Evolutionary conservation across 2,888 invertebrate species (phyloP).

Genomic region (Oxyteleia sp.): DNA sequence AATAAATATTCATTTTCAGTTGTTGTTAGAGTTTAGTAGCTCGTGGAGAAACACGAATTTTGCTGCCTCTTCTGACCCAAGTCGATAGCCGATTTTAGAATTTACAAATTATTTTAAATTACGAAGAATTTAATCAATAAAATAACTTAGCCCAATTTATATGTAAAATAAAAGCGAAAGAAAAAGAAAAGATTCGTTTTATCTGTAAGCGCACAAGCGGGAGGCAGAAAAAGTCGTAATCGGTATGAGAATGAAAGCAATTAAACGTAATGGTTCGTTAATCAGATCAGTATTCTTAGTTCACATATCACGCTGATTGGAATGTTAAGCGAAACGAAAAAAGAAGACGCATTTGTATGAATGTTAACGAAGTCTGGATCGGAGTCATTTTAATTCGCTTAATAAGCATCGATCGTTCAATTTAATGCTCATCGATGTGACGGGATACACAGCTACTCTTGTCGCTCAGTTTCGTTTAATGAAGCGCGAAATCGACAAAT

Average conservation of each 20-base stretch:
- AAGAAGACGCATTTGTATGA: slow-evolving; percentile 46
- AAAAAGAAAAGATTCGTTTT: too few species aligned
- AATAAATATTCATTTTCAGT: too few species aligned
- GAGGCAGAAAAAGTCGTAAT: background rate
- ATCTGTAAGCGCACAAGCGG: too few species aligned
- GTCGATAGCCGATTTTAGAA: too few species aligned
- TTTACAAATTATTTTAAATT: too few species aligned
- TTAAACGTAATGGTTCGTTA: slow-evolving; percentile 13
- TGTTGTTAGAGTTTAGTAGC: too few species aligned
- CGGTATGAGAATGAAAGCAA: background rate
- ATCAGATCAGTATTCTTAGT: slow-evolving; percentile 32
- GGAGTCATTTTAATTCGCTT: slow-evolving; percentile 59
- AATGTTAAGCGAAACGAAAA: slow-evolving; percentile 28
- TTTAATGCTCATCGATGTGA: slow-evolving; percentile 58
- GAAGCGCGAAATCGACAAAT: slow-evolving; percentile 84
- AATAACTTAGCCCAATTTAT: too few species aligned
- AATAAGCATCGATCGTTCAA: slow-evolving; percentile 68
- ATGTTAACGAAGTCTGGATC: slow-evolving; percentile 52
- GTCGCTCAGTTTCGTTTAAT: slow-evolving; percentile 77
- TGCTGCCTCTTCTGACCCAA: too few species aligned
- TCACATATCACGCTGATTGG: slow-evolving; percentile 18
- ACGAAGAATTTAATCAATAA: too few species aligned
- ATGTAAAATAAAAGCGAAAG: too few species aligned
- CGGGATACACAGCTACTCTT: slow-evolving; percentile 51
- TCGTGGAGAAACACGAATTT: too few species aligned